These are phyloP conservation scores for Apoderus coryli DNA, from an alignment of 2,888 invertebrate species.

Conservation along the genomic window DNA sequence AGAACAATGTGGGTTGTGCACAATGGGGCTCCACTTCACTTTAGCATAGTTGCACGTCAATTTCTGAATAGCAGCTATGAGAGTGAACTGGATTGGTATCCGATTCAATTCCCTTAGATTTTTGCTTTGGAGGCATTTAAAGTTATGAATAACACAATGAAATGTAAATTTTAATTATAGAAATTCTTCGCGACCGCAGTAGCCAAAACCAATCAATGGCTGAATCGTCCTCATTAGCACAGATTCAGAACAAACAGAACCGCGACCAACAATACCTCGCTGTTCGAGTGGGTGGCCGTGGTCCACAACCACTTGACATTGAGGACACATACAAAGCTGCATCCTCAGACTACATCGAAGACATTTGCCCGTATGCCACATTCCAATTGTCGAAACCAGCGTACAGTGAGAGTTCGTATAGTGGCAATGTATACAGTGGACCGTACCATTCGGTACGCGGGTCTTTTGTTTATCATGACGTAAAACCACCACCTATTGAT, in stretches of 20 bases:
- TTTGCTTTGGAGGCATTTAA: too few relatives aligned
- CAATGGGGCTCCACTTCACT: too few relatives aligned
- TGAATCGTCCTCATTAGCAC: constrained; percentile 64
- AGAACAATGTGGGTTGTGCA: too few relatives aligned
- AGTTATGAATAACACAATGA: too few relatives aligned
- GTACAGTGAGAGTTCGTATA: constrained; percentile 82
- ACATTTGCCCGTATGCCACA: constrained; percentile 86
- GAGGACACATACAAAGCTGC: constrained; percentile 38
- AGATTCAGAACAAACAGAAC: constrained; percentile 67
- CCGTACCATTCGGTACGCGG: constrained; percentile 76
- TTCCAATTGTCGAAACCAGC: constrained; percentile 72
- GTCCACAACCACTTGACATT: constrained; percentile 33
- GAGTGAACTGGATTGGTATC: too few relatives aligned
- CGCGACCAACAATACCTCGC: constrained; percentile 65
- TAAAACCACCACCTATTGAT: constrained; percentile 59
- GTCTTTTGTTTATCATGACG: constrained; percentile 81
- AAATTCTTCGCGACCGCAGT: constrained; percentile 34
- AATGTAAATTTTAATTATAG: constrained; percentile 28
- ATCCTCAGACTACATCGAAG: constrained; percentile 72
- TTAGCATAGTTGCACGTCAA: too few relatives aligned
- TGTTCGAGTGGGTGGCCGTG: constrained; percentile 34
- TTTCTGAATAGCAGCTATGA: too few relatives aligned
- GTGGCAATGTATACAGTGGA: constrained; percentile 75
- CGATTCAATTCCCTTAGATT: too few relatives aligned
- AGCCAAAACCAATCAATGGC: constrained; percentile 42